A percentile compares a stretch with the other conserved stretches of the same genome.
Evolutionary conservation across 1,140 invertebrate genomes (phyloP).

Genomic region (Drosophila miranda): DNA sequence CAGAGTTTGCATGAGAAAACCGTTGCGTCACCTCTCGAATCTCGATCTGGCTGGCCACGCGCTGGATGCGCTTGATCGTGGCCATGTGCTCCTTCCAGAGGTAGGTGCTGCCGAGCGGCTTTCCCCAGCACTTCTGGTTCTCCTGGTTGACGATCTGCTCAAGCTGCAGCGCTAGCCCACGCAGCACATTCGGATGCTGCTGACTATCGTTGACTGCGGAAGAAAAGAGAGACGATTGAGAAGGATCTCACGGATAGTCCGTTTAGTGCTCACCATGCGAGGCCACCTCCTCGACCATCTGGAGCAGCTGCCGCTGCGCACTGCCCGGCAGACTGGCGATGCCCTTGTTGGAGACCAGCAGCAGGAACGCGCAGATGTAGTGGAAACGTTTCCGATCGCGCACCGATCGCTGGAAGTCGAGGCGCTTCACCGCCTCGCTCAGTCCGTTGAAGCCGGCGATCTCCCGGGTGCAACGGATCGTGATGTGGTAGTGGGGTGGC

Average conservation of each 20-base stretch:
- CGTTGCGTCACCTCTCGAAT: conserved; percentile 86
- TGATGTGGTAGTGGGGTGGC: conserved; percentile 96
- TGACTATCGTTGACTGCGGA: conserved; percentile 91
- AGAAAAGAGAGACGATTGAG: neutral
- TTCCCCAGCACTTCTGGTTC: conserved; percentile 90
- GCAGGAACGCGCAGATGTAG: conserved; percentile 96
- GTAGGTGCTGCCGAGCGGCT: conserved; percentile 92
- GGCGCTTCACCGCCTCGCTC: conserved; percentile 95
- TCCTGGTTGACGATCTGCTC: conserved; percentile 86
- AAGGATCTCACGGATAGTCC: neutral
- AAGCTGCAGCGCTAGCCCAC: conserved; percentile 89
- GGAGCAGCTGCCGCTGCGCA: conserved; percentile 95
- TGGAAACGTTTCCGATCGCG: conserved; percentile 97
- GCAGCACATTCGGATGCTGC: conserved; percentile 92
- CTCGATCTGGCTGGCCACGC: conserved; percentile 90
- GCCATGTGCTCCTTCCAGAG: conserved; percentile 94
- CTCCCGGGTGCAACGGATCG: conserved; percentile 95
- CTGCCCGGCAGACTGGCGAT: conserved; percentile 93
- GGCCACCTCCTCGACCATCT: conserved; percentile 96
- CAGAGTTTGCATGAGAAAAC: neutral
- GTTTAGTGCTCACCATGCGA: conserved; percentile 87
- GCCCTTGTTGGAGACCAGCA: conserved; percentile 93
- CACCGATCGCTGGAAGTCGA: conserved; percentile 97
- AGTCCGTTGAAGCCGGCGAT: conserved; percentile 97
- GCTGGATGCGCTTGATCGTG: conserved; percentile 91